Evolutionary conservation across 1,140 invertebrate genomes (phyloP).

Genomic region (Zaprionus africanus): DNA sequence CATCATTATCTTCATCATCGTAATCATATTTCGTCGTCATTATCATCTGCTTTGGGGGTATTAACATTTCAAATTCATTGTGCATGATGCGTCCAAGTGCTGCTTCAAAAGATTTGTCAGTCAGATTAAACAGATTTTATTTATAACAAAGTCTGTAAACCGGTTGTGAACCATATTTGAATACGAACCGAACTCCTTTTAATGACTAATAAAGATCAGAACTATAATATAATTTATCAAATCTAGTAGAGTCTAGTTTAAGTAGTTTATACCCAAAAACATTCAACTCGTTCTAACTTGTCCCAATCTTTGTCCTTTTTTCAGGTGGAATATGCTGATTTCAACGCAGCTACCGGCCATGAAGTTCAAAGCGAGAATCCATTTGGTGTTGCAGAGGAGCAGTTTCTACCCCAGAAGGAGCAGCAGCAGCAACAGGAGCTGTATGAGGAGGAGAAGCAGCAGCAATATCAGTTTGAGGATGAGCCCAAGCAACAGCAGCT

Average conservation of each 20-base stretch:
- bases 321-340: conserved; percentile 67
- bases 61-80: conserved; percentile 46
- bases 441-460: conserved; percentile 23
- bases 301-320: conserved; percentile 16
- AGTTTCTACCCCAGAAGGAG: conserved; percentile 18
- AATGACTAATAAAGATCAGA: conserved; percentile 4
- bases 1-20: conserved; percentile 21
- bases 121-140: conserved; percentile 11
- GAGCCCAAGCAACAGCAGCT: neutral
- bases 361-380: conserved; percentile 42
- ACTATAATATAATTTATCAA: no score
- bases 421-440: conserved; percentile 21
- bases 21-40: conserved; percentile 8
- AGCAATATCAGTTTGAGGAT: conserved; percentile 7
- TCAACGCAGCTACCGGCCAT: conserved; percentile 55
- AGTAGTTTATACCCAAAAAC: neutral
- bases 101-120: conserved; percentile 31
- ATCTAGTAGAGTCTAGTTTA: no score
- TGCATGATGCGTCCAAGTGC: conserved; percentile 39
- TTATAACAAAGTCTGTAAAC: conserved; percentile 4
- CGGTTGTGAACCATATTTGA: neutral
- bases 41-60: conserved; percentile 29
- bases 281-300: neutral
- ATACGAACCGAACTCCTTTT: neutral
- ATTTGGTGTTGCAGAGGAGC: conserved; percentile 41